Conservation (phyloP, 2,797 vertebrate species). For the Galagoides demidoff region DNA sequence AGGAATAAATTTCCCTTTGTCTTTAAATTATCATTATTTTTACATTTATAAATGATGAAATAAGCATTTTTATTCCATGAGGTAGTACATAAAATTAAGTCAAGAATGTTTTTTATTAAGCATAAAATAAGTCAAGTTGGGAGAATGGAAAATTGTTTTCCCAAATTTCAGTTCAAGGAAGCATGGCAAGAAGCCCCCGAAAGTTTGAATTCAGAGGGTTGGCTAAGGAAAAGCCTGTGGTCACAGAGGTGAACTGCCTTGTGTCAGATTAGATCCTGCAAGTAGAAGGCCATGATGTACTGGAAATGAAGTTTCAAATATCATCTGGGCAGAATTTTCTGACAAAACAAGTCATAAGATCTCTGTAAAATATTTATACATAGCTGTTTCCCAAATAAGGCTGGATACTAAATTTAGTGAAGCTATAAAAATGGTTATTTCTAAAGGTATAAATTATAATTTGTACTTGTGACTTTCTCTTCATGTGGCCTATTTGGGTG, state of each 20-base stretch:
- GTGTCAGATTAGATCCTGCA: not conserved
- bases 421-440: not conserved
- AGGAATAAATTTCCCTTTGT: not conserved
- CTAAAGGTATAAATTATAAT: not conserved
- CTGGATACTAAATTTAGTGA: not conserved
- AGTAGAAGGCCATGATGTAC: not conserved
- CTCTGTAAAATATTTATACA: not conserved
- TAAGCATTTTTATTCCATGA: not conserved
- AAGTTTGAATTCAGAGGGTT: not conserved
- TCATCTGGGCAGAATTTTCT: not conserved
- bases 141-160: not conserved
- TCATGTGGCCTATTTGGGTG: not conserved
- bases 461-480: not conserved
- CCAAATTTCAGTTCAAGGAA: not conserved
- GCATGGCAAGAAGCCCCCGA: not conserved
- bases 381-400: not conserved
- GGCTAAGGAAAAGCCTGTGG: not conserved
- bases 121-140: not conserved
- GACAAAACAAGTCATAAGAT: not conserved
- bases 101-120: not conserved
- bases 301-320: not conserved
- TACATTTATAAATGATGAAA: not conserved
- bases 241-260: not conserved
- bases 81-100: not conserved
- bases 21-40: not conserved